A percentile compares a stretch with the other conserved stretches of the same genome.
phyloP scores from a whole-genome alignment of 53 echinoderm and acorn worm genomes.

The Zoroaster sp. region DNA sequence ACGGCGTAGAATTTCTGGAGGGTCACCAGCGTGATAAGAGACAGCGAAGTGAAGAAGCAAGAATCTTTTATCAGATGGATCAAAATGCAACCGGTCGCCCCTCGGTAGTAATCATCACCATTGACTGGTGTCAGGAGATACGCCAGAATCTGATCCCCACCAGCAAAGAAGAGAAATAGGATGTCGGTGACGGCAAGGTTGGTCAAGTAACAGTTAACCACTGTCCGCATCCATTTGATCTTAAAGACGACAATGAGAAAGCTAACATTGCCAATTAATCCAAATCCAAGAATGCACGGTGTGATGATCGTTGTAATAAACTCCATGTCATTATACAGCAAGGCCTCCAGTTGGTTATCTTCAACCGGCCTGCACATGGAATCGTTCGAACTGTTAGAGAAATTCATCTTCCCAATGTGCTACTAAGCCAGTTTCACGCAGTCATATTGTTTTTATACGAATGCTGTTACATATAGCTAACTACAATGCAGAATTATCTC shows the following conservation, averaged over 20 bases:
- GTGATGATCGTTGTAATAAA: slow-evolving; percentile 68
- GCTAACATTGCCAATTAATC: slow-evolving; percentile 59
- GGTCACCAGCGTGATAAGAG: slow-evolving; percentile 78
- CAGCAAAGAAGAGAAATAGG: slow-evolving; percentile 71
- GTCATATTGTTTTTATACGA: no score
- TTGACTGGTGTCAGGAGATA: slow-evolving; percentile 57
- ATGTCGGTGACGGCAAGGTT: slow-evolving; percentile 85
- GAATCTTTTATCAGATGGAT: slow-evolving; percentile 63
- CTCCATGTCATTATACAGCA: slow-evolving; percentile 5
- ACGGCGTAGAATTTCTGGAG: slow-evolving; percentile 88
- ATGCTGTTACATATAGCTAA: no score
- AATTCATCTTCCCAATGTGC: slow-evolving; percentile 7
- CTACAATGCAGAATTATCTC: no score
- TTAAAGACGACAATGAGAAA: slow-evolving; percentile 78
- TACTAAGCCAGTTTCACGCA: no score
- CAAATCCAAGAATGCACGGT: slow-evolving; percentile 75
- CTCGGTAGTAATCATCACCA: slow-evolving; percentile 69
- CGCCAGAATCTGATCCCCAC: slow-evolving; percentile 69
- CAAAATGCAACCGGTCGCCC: slow-evolving; percentile 67
- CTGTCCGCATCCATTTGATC: slow-evolving; percentile 82
- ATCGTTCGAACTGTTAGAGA: slow-evolving; percentile 22
- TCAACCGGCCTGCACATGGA: slow-evolving; percentile 7
- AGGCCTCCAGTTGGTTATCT: slow-evolving; percentile 1
- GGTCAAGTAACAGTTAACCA: slow-evolving; percentile 84
- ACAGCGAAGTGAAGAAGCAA: slow-evolving; percentile 66